Base-by-base conservation (phyloP, 64 coral and sea anemone genomes). In the Porites australiensis region DNA sequence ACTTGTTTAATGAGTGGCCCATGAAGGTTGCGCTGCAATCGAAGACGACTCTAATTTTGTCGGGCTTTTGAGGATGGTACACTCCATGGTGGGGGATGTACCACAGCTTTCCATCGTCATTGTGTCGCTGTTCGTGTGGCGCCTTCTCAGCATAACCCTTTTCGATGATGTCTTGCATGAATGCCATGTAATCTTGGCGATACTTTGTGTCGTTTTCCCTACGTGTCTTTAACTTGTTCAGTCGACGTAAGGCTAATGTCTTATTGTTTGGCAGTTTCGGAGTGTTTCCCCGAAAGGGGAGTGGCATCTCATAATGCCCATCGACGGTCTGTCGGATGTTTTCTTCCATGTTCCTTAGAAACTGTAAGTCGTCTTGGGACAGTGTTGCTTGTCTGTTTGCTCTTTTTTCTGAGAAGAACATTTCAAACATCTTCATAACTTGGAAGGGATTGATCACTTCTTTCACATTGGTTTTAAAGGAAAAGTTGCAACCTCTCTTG, bases 1-100 rank as follows among this genome's bases (percentile, higher is more conserved):
- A 15, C 52, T 82, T 82, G 78, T 82, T 82, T 5, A 82, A 54
- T n/a, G 78, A 82, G 11, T 81, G 14, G 8, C 78, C 78, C 60
- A 13, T n/a, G 13, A 19, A 27, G 4, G 18, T 5, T 15, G 50
- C 50, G 0, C 16, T 22, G 5, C 50, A 57, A 27, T 82, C 78
- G 78, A 82, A 82, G 2, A 82, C 78, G 3, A 82, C 78, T 59
- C 78, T 55, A 6, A 82, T 13, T 11, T 82, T 82, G 20, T 82
- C 21, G 6, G 50, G 78, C 78, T 82, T 82, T 57, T 82, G 16
- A 9, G 78, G 78, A 19, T 82, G 78, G 16, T 82, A 82, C 52
- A 82, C 78, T n/a, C 78, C 78, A 61, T 82, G 78, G 23, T 82
- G 78, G 6, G 54, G 78, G 27, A 82, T 82, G 52, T 82, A 82